Conservation (phyloP, 2,888 invertebrate species). For the Calameuta pallipes region DNA sequence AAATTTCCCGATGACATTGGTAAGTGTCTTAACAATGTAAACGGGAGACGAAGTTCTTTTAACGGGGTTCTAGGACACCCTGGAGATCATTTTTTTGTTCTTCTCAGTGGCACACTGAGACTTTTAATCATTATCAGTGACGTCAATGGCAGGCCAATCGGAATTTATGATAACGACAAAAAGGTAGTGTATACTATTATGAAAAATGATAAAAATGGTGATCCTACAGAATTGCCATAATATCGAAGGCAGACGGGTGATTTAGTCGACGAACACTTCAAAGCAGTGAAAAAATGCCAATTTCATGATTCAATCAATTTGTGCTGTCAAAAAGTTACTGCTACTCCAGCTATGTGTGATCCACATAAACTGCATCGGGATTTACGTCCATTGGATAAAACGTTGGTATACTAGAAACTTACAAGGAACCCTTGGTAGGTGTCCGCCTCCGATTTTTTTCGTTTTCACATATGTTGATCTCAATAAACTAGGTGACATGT, state of each 20-base stretch:
- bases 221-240: not conserved
- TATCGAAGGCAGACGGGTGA: not conserved
- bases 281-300: not conserved
- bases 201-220: not conserved
- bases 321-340: not conserved
- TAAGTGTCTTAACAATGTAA: too few relatives aligned
- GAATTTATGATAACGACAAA: not conserved
- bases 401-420: not conserved
- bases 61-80: too few relatives aligned
- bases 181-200: not conserved
- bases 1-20: too few relatives aligned
- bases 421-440: too few relatives aligned
- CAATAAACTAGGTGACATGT: too few relatives aligned
- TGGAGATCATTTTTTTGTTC: too few relatives aligned
- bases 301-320: not conserved
- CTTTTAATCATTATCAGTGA: not conserved
- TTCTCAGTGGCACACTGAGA: too few relatives aligned
- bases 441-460: too few relatives aligned
- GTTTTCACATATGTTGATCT: too few relatives aligned
- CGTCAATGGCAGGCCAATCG: not conserved
- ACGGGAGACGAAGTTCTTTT: too few relatives aligned
- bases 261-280: too few relatives aligned
- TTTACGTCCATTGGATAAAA: not conserved
- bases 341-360: not conserved
- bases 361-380: not conserved